A percentile compares a stretch with the other conserved stretches of the same genome.
These are phyloP conservation scores for Tigriopus japonicus DNA, from an alignment of 1,140 invertebrate species.

Conservation along the genomic window DNA sequence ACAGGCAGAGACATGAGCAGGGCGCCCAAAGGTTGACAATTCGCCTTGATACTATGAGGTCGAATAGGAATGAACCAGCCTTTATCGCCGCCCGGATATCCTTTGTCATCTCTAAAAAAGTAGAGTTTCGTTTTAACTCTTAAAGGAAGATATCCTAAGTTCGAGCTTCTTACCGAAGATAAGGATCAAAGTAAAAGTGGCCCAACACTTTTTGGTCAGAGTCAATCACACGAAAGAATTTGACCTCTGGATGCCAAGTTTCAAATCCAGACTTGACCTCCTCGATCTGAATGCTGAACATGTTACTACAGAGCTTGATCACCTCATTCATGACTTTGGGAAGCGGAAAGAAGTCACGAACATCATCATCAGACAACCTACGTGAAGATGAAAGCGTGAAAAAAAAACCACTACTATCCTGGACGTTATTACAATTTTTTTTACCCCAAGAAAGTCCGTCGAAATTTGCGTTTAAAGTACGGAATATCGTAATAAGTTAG, in stretches of 20 bases:
- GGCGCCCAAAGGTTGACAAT: background rate
- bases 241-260: conserved; percentile 66
- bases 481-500: conserved; percentile 65
- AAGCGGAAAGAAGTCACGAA: conserved; percentile 64
- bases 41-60: background rate
- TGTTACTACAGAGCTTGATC: conserved; percentile 45
- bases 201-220: conserved; percentile 28
- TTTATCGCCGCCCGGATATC: conserved; percentile 6
- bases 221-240: conserved; percentile 60
- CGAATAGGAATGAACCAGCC: conserved; percentile 4
- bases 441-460: conserved; percentile 16
- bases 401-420: too few relatives aligned
- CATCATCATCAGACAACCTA: conserved; percentile 44
- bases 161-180: conserved; percentile 27
- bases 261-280: conserved; percentile 31
- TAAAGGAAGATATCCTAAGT: too few relatives aligned
- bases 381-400: conserved; percentile 15
- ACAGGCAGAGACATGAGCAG: conserved; percentile 2
- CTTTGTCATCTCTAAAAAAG: conserved; percentile 22
- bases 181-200: conserved; percentile 66
- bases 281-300: conserved; percentile 66
- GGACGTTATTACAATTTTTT: too few relatives aligned
- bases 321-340: conserved; percentile 51
- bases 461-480: conserved; percentile 55
- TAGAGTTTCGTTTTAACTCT: too few relatives aligned